These are phyloP conservation scores for Aphidius gifuensis DNA, from an alignment of 1,140 invertebrate species.

Conservation along the genomic window DNA sequence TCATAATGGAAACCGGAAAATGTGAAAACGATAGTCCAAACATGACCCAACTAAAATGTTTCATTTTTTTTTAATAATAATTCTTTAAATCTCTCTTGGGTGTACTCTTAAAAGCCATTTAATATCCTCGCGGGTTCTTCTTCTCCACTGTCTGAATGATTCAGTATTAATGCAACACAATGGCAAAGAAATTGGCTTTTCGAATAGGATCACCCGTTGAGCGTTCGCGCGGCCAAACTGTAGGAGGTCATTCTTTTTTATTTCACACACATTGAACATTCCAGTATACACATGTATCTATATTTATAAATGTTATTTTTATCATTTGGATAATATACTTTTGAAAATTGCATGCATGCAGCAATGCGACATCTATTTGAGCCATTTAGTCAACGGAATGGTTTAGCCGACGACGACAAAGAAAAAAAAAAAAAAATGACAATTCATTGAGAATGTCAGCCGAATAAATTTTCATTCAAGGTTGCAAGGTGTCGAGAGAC, in stretches of 20 bases:
- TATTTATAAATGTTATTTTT: no score
- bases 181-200: slow-evolving; percentile 44
- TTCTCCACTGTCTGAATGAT: slow-evolving; percentile 38
- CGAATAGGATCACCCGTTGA: slow-evolving; percentile 31
- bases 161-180: slow-evolving; percentile 49
- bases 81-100: not conserved
- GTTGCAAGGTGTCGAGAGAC: slow-evolving; percentile 12
- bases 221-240: slow-evolving; percentile 24
- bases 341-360: no score
- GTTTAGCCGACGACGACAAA: no score
- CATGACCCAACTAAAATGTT: not conserved
- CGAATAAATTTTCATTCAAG: slow-evolving; percentile 9
- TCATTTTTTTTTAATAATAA: not conserved
- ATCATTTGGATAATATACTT: no score
- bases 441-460: no score
- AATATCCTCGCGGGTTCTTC: slow-evolving; percentile 32
- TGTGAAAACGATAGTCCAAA: not conserved
- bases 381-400: no score
- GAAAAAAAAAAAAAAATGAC: no score
- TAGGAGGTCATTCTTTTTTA: slow-evolving; percentile 36
- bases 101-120: slow-evolving; percentile 42
- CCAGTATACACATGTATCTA: no score
- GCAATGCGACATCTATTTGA: no score
- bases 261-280: no score
- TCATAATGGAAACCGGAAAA: no score